phyloP scores from a whole-genome alignment of 37 sponge, comb jelly and placozoan species.

The Mnemiopsis leidyi region DNA sequence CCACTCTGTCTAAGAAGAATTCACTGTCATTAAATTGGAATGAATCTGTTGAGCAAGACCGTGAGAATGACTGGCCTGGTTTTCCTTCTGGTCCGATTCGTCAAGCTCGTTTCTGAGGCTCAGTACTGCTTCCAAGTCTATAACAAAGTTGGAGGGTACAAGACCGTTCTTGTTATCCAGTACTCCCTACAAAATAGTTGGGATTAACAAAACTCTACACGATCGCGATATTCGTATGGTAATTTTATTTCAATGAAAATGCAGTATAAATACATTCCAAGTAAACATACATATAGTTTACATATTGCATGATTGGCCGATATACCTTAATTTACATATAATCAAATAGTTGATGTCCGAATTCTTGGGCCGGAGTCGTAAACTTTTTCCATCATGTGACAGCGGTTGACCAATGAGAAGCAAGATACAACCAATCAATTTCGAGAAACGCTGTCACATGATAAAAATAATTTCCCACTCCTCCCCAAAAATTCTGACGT shows the following conservation, averaged over 20 bases:
- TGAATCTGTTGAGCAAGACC: not conserved
- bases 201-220: not conserved
- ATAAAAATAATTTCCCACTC: too few species aligned
- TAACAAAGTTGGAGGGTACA: slow-evolving; percentile 30
- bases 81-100: not conserved
- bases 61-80: not conserved
- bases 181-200: not conserved
- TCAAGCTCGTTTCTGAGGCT: not conserved
- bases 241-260: not conserved
- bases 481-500: too few species aligned
- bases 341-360: too few species aligned
- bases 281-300: not conserved
- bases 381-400: too few species aligned
- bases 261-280: not conserved
- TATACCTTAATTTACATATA: too few species aligned
- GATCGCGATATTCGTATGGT: too few species aligned
- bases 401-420: too few species aligned
- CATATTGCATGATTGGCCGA: too few species aligned
- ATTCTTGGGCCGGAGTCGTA: too few species aligned
- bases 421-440: too few species aligned
- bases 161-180: not conserved
- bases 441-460: too few species aligned
- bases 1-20: not conserved
- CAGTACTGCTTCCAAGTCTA: slow-evolving; percentile 16
- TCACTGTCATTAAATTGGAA: slow-evolving; percentile 11